Conservation (phyloP, 2,113 vertebrate species). For the Pteropus alecto region DNA sequence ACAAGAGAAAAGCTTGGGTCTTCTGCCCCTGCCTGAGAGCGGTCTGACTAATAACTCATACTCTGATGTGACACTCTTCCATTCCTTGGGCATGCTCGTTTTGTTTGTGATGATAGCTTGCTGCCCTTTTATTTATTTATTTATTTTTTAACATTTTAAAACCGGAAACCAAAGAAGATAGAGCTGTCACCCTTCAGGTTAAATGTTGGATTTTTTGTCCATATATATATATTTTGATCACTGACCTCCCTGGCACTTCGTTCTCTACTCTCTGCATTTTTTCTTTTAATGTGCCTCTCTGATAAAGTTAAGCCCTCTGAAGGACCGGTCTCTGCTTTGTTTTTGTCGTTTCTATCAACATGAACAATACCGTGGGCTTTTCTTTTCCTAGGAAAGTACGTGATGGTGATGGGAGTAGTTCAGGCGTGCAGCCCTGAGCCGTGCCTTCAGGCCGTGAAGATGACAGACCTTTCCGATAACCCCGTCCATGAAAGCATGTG, state of each 20-base stretch:
- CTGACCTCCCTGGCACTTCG: not conserved
- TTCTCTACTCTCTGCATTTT: not conserved
- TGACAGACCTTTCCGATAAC: conserved; percentile 92
- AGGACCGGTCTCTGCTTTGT: not conserved
- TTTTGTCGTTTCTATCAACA: not conserved
- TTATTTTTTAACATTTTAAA: not conserved
- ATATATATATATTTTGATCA: not conserved
- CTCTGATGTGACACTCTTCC: not conserved
- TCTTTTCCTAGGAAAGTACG: conserved; percentile 89
- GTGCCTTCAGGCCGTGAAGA: conserved; percentile 91
- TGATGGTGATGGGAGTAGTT: conserved; percentile 95
- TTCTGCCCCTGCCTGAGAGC: not conserved
- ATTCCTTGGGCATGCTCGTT: not conserved
- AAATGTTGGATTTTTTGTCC: not conserved
- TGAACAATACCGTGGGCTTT: not conserved
- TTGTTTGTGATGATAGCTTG: no score
- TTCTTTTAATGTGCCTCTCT: not conserved
- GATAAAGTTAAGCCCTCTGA: not conserved
- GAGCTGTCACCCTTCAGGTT: not conserved
- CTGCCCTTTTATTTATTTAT: not conserved
- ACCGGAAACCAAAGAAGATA: not conserved
- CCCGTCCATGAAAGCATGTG: conserved; percentile 88
- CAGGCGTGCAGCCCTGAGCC: conserved; percentile 89
- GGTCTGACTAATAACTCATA: not conserved
- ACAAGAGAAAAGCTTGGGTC: not conserved